Base-by-base conservation (phyloP, 2,113 vertebrate genomes). In the Eidolon helvum region DNA sequence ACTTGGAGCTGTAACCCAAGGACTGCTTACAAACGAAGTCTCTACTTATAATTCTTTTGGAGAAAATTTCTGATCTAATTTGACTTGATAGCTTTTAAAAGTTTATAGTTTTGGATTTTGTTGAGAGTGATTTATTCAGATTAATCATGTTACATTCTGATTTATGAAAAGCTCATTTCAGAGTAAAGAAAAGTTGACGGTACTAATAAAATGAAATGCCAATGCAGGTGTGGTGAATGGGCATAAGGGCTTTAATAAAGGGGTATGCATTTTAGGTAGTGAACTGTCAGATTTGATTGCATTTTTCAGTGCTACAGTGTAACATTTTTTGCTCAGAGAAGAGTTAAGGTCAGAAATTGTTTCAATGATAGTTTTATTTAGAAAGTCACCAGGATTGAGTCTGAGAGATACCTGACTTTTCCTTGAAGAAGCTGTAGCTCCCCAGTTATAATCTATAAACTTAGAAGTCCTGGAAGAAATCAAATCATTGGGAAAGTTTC, bases 51-150 rank as follows among this genome's bases (percentile, higher is more conserved):
- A 55, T 77, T 45, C 45, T 84, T 79, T 38, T 48, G 71, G 61
- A 83, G n/a, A 80, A 87, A 68, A 30, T n/a, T 69, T 84, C 16
- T 77, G 21, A 53, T 96, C 63, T 65, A 35, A 63, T 84, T 75
- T 75, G 10, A 69, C 43, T 83, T 85, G 43, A 96, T 71, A 63
- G 38, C n/a, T 89, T 72, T 72, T 83, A 88, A 83, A 93, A 75
- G 50, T 50, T 5, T 30, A 3, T 43, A 69, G 43, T 9, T 48
- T 90, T 90, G 33, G 11, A 22, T 90, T 93, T 84, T 8, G 33
- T 65, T 92, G 53, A 12, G 30, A 57, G 53, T 90, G 33, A 91
- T n/a, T 91, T 74, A 65, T 65, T 87, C 4, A 74, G 16, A 75
- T 83, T 48, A 87, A 26, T 40, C 43, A 35, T 45, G 26, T 90